Base-by-base conservation (phyloP, 2,888 invertebrate genomes). In the Drosophila buzzatii region DNA sequence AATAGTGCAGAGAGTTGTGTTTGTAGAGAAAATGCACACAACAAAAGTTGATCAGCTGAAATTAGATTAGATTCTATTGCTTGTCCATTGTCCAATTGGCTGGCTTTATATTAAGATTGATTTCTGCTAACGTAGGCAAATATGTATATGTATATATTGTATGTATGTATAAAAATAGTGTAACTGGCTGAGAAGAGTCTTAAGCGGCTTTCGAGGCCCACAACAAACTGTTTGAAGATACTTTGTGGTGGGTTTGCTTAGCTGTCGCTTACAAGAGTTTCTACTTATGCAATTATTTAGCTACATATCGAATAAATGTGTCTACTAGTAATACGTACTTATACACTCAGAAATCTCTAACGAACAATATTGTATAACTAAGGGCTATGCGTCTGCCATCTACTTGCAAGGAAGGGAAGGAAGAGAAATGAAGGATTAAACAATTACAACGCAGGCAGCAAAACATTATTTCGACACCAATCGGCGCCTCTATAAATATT, bases 161-260 rank as follows among this genome's bases (percentile, higher is more conserved):
- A 37, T 37, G 49, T 51, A 33, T 45, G 49, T 75, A 70, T 56
- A 65, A 75, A 76, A 76, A 66, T 78, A 71, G 49, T 64, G 42
- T 47, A 80, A 63, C 51, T 67, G 57, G 53, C 53, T 66, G 67
- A 79, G 55, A 67, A 65, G 52, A 80, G 72, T 80, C 69, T 67
- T 61, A 66, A 76, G 64, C 63, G 65, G 76, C 65, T 39, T 41
- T 59, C 37, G n/a, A 49, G 65, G 67, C 80, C 76, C 80, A 80
- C 68, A 76, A 69, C 67, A 59, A 63, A 65, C 56, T 59, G 70
- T 71, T 70, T 33, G 47, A 81, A 69, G 69, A 64, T 89, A 77
- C 69, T 71, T 66, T 57, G 65, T 89, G 89, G 84, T 84, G 89
- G 86, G 84, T 73, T 51, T 88, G 63, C 79, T 67, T 51, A 51